Evolutionary conservation across 2,888 invertebrate species (phyloP).

Genomic region (Cepaea hortensis): DNA sequence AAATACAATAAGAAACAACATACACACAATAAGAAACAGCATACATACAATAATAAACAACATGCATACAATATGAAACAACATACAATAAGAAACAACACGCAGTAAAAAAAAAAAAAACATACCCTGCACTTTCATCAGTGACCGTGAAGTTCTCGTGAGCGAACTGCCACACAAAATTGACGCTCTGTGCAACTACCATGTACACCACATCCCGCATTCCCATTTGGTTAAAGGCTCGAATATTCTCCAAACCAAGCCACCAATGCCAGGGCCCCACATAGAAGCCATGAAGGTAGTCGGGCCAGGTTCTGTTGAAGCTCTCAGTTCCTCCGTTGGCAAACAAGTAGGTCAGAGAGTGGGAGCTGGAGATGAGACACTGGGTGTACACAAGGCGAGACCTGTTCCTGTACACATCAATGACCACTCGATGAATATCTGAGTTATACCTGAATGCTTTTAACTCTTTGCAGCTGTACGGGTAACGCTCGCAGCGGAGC

Average conservation of each 20-base stretch:
- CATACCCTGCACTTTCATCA: too few species aligned
- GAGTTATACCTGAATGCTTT: background rate
- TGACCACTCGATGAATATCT: background rate
- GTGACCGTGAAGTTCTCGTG: too few species aligned
- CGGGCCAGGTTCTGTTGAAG: background rate
- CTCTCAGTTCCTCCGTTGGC: background rate
- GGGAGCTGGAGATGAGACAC: background rate
- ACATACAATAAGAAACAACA: too few species aligned
- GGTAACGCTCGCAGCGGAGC: background rate
- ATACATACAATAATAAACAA: too few species aligned
- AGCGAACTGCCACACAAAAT: too few species aligned
- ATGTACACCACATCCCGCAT: too few species aligned
- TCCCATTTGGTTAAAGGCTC: background rate
- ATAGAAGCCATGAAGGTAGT: background rate
- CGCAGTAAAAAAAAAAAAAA: too few species aligned
- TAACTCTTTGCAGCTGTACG: background rate
- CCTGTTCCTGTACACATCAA: background rate
- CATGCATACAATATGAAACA: too few species aligned
- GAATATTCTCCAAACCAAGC: background rate
- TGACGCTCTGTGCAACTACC: too few species aligned
- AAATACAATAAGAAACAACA: too few species aligned
- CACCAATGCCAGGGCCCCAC: background rate
- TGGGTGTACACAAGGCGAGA: background rate
- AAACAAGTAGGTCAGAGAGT: background rate
- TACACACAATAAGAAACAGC: too few species aligned